Base-by-base conservation (phyloP, 2,888 invertebrate genomes). In the Andrena camellia region DNA sequence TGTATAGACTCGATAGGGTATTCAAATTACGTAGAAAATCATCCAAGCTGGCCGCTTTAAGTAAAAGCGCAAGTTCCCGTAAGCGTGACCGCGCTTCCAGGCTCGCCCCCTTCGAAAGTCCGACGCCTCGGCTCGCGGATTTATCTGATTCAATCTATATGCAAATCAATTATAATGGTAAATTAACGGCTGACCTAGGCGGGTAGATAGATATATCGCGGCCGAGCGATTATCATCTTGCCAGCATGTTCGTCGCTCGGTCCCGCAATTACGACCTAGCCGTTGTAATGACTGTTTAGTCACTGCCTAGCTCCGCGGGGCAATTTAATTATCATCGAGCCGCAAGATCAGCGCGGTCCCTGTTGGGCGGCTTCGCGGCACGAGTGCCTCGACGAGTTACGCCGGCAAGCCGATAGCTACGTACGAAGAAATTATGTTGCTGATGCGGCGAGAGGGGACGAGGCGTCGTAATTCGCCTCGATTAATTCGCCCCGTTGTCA, bases 281-380 rank as follows among this genome's bases (percentile, higher is more conserved):
- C 91, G 90, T 91, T 91, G 90, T 92, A 92, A 92, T 91, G 91
- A 91, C 91, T 92, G 92, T 92, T 93, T 92, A 92, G 92, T 91
- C 91, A 90, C 85, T 68, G 77, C 76, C 78, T 86, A 87, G 88
- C 89, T 90, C 90, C 88, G 90, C 88, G 89, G 86, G 90, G 90
- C 92, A 91, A 92, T 92, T 92, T 91, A 90, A 92, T 92, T 92
- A 92, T 92, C 91, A 90, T 90, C 90, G 88, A 86, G 78, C 87
- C 77, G 84, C 83, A 78, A 83, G 81, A 85, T 83, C 80, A 52
- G 62, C 57, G 62, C 57, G 67, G 67, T 72, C 72, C 68, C 69
- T 42, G 50, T 50, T 20, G 10, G 42, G 31, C 48, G 52, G 78
- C 60, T 54, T 52, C 59, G 72, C 70, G 35, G 52, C 33, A 2